Conservation (phyloP, 2,888 invertebrate genomes). For the Lasioglossum pauxillum region DNA sequence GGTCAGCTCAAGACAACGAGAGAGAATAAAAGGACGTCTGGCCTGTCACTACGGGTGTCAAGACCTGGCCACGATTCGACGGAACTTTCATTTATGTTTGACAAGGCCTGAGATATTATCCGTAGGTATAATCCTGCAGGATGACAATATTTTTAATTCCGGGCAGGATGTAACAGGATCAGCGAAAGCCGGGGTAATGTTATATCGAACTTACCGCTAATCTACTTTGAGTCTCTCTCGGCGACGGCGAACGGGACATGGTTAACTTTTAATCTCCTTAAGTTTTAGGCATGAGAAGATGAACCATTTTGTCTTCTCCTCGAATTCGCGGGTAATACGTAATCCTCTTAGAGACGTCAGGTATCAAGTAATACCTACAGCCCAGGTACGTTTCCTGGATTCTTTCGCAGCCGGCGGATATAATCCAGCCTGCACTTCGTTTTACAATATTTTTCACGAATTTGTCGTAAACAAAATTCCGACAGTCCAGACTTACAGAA, state of each 20-base stretch:
- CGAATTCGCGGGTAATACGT: slow-evolving; percentile 73
- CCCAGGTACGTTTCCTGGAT: slow-evolving; percentile 40
- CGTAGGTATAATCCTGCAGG: slow-evolving; percentile 77
- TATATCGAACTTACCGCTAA: slow-evolving; percentile 79
- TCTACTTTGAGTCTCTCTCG: slow-evolving; percentile 77
- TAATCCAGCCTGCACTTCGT: neutral
- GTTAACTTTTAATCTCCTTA: slow-evolving; percentile 82
- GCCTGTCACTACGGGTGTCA: slow-evolving; percentile 61
- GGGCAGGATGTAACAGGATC: slow-evolving; percentile 82
- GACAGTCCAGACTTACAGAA: no score
- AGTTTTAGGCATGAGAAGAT: slow-evolving; percentile 75
- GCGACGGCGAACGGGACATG: slow-evolving; percentile 65
- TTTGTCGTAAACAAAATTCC: neutral
- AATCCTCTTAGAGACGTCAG: slow-evolving; percentile 79
- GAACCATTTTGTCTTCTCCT: slow-evolving; percentile 78
- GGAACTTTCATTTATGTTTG: slow-evolving; percentile 79
- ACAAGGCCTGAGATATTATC: slow-evolving; percentile 79
- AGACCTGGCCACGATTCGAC: slow-evolving; percentile 56
- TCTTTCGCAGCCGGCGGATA: slow-evolving; percentile 17
- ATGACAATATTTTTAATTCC: slow-evolving; percentile 83
- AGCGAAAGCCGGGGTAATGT: slow-evolving; percentile 79
- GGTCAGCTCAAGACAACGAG: neutral
- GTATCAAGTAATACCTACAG: slow-evolving; percentile 65
- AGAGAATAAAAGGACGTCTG: neutral
- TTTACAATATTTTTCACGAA: neutral